A percentile compares a stretch with the other conserved stretches of the same genome.
phyloP scores from a whole-genome alignment of 2,113 vertebrate species.

The Maccullochella peelii region DNA sequence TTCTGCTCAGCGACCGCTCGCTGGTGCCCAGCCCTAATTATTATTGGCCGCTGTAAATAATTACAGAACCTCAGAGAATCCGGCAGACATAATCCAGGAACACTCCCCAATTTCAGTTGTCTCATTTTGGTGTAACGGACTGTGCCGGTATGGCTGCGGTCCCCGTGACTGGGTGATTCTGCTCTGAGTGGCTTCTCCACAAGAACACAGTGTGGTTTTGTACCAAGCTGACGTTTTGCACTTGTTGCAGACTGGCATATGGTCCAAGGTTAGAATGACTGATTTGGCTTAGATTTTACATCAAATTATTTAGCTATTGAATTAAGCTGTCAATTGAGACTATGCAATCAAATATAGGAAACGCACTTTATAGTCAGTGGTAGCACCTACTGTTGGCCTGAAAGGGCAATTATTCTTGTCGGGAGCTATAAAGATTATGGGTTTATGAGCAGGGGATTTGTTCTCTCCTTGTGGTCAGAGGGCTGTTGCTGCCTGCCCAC shows the following conservation, averaged over 20 bases:
- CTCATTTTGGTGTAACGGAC: constrained; percentile 30
- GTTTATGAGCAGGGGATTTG: constrained; percentile 70
- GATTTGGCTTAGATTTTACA: constrained; percentile 38
- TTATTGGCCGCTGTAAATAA: constrained; percentile 76
- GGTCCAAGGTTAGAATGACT: constrained; percentile 27
- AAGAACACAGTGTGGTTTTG: not conserved
- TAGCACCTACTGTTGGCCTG: constrained; percentile 46
- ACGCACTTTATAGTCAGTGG: constrained; percentile 42
- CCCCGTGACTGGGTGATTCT: not conserved
- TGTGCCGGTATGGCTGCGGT: not conserved
- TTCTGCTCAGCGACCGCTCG: constrained; percentile 34
- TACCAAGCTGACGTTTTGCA: not conserved
- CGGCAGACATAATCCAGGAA: constrained; percentile 56
- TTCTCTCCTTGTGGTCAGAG: constrained; percentile 65
- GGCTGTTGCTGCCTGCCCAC: constrained; percentile 47
- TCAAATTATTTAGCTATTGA: constrained; percentile 31
- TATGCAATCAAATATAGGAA: constrained; percentile 19
- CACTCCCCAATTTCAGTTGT: constrained; percentile 39
- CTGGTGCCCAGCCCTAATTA: constrained; percentile 66
- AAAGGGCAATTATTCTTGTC: constrained; percentile 60
- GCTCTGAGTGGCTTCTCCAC: not conserved
- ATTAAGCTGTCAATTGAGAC: constrained; percentile 52
- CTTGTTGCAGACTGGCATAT: constrained; percentile 26
- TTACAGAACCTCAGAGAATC: constrained; percentile 54
- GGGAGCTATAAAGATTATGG: constrained; percentile 68